Percentiles rank a stretch among this genome's conserved stretches.
Evolutionary conservation across 1,140 invertebrate genomes (phyloP).

Genomic region (Cherax quadricarinatus): DNA sequence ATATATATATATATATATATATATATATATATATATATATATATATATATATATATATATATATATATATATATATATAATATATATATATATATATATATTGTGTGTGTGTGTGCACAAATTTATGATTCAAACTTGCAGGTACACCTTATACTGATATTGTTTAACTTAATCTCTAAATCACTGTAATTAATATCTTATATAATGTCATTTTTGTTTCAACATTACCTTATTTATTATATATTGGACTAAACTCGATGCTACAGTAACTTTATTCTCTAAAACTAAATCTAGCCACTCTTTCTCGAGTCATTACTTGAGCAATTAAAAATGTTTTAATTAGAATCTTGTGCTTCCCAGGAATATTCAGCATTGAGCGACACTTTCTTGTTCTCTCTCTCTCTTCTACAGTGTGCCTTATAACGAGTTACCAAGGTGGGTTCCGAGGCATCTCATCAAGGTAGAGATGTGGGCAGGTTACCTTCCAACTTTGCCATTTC

Average conservation of each 20-base stretch:
- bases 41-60: slow-evolving; percentile 48
- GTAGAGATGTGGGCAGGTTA: slow-evolving; percentile 54
- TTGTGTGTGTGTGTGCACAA: too few relatives aligned
- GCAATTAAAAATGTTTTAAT: not conserved
- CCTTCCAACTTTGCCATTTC: slow-evolving; percentile 59
- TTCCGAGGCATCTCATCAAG: slow-evolving; percentile 33
- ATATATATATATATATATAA: slow-evolving; percentile 26
- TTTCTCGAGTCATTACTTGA: too few relatives aligned
- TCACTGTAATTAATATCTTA: not conserved
- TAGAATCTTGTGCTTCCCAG: not conserved
- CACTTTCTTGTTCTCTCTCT: slow-evolving; percentile 60
- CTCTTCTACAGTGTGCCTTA: slow-evolving; percentile 65
- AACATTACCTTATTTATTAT: not conserved
- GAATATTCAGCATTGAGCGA: slow-evolving; percentile 29
- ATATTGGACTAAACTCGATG: not conserved
- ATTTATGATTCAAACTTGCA: too few relatives aligned
- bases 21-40: slow-evolving; percentile 54
- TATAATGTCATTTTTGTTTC: not conserved
- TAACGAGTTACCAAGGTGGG: slow-evolving; percentile 60
- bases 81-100: slow-evolving; percentile 27
- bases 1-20: slow-evolving; percentile 56
- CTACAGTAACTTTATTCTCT: not conserved
- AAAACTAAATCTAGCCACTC: not conserved
- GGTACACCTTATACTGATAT: too few relatives aligned
- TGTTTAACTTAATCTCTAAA: not conserved